A percentile compares a stretch with the other conserved stretches of the same genome.
These are phyloP conservation scores for Cisticola juncidis DNA, from an alignment of 2,113 vertebrate species.

Conservation along the genomic window DNA sequence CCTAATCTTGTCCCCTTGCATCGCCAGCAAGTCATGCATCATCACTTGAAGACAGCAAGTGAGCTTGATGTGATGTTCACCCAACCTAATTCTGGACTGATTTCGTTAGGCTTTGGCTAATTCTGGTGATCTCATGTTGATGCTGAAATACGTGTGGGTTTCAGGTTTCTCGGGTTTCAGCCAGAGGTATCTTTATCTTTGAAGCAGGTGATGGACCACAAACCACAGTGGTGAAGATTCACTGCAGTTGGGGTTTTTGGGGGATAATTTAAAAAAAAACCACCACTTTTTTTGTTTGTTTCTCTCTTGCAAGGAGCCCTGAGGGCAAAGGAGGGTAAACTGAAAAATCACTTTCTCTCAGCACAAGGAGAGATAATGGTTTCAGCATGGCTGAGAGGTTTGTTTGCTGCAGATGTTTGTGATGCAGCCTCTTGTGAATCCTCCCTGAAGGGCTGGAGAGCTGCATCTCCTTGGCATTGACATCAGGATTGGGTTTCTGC, in stretches of 20 bases:
- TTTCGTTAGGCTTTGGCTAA: not conserved
- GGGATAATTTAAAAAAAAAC: not conserved
- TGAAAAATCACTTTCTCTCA: not conserved
- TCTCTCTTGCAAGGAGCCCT: not conserved
- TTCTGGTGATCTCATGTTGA: not conserved
- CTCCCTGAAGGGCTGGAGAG: not conserved
- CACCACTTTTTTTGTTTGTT: too few relatives aligned
- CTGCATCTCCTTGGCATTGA: rapidly evolving
- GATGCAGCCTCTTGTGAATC: not conserved
- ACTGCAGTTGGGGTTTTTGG: not conserved
- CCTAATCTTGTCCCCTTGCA: not conserved
- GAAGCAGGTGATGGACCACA: not conserved
- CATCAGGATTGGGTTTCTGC: rapidly evolving
- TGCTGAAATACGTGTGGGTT: not conserved
- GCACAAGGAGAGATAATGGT: not conserved
- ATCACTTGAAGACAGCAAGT: not conserved
- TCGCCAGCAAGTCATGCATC: not conserved
- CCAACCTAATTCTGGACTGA: not conserved
- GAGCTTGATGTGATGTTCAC: rapidly evolving
- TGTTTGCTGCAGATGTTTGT: not conserved
- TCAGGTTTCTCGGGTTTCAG: not conserved
- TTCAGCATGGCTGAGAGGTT: not conserved
- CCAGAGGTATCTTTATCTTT: not conserved
- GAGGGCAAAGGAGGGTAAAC: not conserved
- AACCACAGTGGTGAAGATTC: not conserved